Base-by-base conservation (phyloP, 2,113 vertebrate species). In the Sturnus vulgaris region DNA sequence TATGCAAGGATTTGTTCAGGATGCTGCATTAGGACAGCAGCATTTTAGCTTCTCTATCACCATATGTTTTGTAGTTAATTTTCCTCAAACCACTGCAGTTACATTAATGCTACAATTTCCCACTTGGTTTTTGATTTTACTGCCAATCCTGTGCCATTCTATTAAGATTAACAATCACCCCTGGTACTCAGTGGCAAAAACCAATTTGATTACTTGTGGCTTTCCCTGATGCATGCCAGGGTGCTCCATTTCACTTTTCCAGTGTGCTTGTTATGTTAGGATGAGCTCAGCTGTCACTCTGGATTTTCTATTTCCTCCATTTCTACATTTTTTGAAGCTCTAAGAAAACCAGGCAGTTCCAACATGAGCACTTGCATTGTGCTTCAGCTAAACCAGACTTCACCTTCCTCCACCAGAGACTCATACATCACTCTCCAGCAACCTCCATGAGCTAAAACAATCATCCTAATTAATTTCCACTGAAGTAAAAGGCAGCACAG, bases 271-370 rank as follows among this genome's bases (percentile, higher is more conserved):
- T 93, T 90, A 64, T 10, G 37, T 81, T 78, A 47, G 40, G 55
- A 75, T 86, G 75, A 84, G 37, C 86, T 94, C 52, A 76, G 69
- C 69, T 95, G 72, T 91, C 90, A 71, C 16, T 69, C 77, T 93
- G 56, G 40, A 42, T 86, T 94, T 88, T 81, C 89, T 93, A 24
- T 88, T 95, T 88, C 76, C 64, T 81, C 40, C 60, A 39, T 61
- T 78, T 69, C 46, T 10, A 21, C 53, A 27, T 82, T 83, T 88
- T 71, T 40, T 88, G 9, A 88, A 72, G 69, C 69, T 84, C 37
- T 44, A 68, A 84, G 60, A 88, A 81, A 61, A 88, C 30, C 80
- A 93, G 69, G 44, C 72, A 96, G 65, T 40, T 86, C 65, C 88
- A 84, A 3, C 40, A 82, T 86, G 82, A 88, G 42, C 19, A 15